Conservation (phyloP, 2,113 vertebrate genomes). For the Henicopernis longicauda region DNA sequence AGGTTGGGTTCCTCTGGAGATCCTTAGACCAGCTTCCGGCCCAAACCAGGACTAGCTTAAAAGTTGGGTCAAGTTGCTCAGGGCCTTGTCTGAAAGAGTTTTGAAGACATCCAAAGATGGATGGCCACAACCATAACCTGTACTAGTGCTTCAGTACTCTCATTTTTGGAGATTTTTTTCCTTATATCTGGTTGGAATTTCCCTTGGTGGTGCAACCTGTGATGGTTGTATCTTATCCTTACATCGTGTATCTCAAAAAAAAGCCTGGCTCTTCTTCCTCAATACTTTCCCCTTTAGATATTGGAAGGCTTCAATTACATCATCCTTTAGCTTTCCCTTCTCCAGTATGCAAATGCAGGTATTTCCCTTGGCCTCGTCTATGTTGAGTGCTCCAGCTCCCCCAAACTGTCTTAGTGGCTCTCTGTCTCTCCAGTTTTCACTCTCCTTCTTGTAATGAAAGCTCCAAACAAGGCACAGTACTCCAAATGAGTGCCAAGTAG, state of each 20-base stretch:
- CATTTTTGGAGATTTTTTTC: background rate
- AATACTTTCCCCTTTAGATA: background rate
- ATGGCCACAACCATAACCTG: background rate
- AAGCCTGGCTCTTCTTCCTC: background rate
- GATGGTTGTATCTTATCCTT: background rate
- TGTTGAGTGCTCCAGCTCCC: background rate
- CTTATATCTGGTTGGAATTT: background rate
- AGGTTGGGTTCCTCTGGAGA: background rate
- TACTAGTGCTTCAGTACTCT: background rate
- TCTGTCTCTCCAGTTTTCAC: background rate
- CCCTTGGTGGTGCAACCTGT: background rate
- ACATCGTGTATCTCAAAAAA: background rate
- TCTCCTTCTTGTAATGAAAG: background rate
- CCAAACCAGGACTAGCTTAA: background rate
- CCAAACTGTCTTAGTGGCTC: too few relatives aligned
- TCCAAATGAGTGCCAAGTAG: background rate
- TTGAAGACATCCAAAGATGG: background rate
- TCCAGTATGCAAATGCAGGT: background rate
- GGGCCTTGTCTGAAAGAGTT: background rate
- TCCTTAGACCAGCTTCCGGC: background rate
- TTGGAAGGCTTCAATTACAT: background rate
- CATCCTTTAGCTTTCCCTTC: background rate
- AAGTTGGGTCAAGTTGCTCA: background rate
- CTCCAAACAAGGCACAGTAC: background rate
- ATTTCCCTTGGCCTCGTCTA: background rate